Evolutionary conservation across 2,888 invertebrate species (phyloP), one percentile per base, ranked within the genome.

Genomic region (Leptopilina myrica): DNA sequence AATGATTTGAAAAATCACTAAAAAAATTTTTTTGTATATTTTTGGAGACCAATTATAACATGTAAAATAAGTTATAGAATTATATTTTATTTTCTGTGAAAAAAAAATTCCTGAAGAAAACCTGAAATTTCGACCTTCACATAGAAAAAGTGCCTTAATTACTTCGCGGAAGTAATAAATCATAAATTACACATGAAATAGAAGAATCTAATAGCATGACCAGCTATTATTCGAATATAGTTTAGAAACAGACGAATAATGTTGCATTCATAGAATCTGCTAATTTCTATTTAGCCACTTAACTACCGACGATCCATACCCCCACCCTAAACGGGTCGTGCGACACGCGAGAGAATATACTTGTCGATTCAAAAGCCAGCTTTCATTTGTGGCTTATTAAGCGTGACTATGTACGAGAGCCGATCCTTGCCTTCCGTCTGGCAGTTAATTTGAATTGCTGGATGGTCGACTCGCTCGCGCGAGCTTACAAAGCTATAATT

Each of bases 401-500:
- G 81, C 82, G 76, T 80, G 80, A 80, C 81, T 62, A 46, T 62
- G 78, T 78, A 64, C 69, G 77, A 75, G 78, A 77, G 79, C 77
- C 78, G 78, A 81, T 80, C 78, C 76, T 78, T 65, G 78, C 80
- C 78, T 79, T 67, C 77, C 76, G 67, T 76, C 81, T 77, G 81
- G 73, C 77, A 79, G 82, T 84, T 83, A 84, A 84, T 85, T 83
- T 76, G 76, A 82, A 83, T 76, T 59, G 76, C 76, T 81, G 82
- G 59, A 56, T 69, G 77, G 69, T 59, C 77, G 64, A 67, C 67
- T 75, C 15, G 79, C 78, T 78, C 56, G 76, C 76, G 59, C 78
- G 78, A 26, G 77, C 78, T 78, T 82, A 88, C 89, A 90, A 90
- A 89, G 90, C 89, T 89, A 89, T 90, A 91, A 91, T 91, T 90